phyloP scores from a whole-genome alignment of 2,888 invertebrate genomes.

The Eledone cirrhosa region DNA sequence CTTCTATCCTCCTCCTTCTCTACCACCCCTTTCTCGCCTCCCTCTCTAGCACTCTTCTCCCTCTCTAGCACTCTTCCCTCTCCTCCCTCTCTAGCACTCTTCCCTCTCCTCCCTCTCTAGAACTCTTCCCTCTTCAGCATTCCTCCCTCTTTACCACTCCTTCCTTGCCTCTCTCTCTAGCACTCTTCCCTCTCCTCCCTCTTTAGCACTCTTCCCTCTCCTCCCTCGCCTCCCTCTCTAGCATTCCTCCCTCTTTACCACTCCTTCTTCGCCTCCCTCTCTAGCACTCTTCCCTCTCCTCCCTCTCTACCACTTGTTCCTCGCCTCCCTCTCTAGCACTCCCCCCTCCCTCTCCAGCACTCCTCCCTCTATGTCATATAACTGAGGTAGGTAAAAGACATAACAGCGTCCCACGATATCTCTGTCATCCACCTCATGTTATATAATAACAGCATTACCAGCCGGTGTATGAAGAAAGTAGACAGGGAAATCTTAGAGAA shows the following conservation, averaged over 20 bases:
- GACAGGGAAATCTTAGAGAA: no score
- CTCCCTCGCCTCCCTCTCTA: not conserved
- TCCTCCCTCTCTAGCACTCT: not conserved
- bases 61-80: not conserved
- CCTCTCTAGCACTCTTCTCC: not conserved
- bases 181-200: not conserved
- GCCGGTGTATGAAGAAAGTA: no score
- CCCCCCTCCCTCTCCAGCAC: not conserved
- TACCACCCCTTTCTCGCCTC: no score
- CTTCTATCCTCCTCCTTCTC: not conserved
- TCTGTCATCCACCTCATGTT: no score
- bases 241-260: not conserved
- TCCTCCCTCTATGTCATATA: not conserved
- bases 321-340: not conserved
- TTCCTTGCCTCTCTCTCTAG: not conserved
- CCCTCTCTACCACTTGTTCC: not conserved
- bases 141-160: not conserved
- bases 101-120: not conserved
- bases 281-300: not conserved
- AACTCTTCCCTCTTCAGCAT: not conserved
- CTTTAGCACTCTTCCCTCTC: not conserved
- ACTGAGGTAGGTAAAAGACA: no score
- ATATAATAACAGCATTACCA: slow-evolving; percentile 7
- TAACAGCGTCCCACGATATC: no score
- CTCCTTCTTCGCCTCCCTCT: not conserved